Conservation (phyloP, 2,113 vertebrate species). For the Myrmophylax atrothorax region DNA sequence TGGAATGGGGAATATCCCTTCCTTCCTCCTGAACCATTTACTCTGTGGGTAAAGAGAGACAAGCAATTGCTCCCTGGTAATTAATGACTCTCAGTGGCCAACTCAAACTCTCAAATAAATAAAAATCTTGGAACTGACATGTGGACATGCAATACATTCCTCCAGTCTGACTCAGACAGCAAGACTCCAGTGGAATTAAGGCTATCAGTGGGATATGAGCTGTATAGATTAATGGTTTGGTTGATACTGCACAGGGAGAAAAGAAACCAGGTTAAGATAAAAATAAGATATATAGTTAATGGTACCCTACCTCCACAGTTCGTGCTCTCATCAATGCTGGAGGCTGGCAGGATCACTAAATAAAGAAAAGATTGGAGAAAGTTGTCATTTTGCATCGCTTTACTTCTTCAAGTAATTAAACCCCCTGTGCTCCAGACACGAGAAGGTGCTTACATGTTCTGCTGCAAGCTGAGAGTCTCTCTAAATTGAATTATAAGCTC, state of each 20-base stretch:
- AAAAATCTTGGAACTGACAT: constrained; percentile 47
- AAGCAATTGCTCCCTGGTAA: not conserved
- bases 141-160: constrained; percentile 26
- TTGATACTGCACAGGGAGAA: constrained; percentile 57
- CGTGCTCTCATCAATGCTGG: constrained; percentile 89
- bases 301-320: constrained; percentile 89
- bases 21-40: constrained; percentile 10
- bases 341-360: constrained; percentile 94
- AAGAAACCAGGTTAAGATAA: constrained; percentile 57
- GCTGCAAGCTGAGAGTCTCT: constrained; percentile 2
- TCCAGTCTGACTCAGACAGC: constrained; percentile 53
- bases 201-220: constrained; percentile 54
- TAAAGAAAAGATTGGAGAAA: constrained; percentile 41
- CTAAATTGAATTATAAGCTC: not conserved
- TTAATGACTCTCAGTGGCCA: constrained; percentile 29
- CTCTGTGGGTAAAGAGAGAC: not conserved
- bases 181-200: constrained; percentile 67
- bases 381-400: constrained; percentile 35
- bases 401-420: constrained; percentile 42
- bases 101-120: constrained; percentile 25
- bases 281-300: constrained; percentile 52
- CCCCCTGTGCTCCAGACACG: not conserved
- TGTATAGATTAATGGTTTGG: constrained; percentile 63
- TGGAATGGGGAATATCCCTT: not conserved
- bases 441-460: not conserved